Conservation (phyloP, 2,888 invertebrate genomes). For the Oxyteleia sp. region DNA sequence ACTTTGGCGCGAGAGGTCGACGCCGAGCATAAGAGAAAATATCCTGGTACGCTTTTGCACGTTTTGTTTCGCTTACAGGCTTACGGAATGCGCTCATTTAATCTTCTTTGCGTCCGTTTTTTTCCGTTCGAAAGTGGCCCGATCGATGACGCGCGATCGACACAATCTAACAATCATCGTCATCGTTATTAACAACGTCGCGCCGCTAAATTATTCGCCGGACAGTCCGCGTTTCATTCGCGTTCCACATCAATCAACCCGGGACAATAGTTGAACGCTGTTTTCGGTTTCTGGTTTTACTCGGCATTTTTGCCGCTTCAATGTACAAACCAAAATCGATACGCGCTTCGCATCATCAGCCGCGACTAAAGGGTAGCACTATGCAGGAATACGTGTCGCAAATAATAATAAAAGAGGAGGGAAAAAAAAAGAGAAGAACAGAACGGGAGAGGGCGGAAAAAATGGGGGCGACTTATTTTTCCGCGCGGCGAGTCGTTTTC, state of each 20-base stretch:
- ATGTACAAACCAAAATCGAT: conserved; percentile 78
- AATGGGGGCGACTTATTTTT: conserved; percentile 2
- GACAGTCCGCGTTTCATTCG: conserved; percentile 30
- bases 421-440: no score
- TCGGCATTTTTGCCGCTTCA: conserved; percentile 75
- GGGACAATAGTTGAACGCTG: conserved; percentile 52
- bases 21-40: conserved; percentile 90
- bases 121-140: conserved; percentile 1
- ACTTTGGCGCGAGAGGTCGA: conserved; percentile 89
- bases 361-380: conserved; percentile 66
- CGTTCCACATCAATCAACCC: conserved; percentile 48
- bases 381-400: conserved; percentile 47
- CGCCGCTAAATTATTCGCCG: conserved; percentile 29
- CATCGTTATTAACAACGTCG: conserved; percentile 19
- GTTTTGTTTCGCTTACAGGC: conserved; percentile 39
- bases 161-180: conserved; percentile 7
- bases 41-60: conserved; percentile 88
- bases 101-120: conserved; percentile 23
- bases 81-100: conserved; percentile 39
- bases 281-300: conserved; percentile 68
- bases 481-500: conserved; percentile 26
- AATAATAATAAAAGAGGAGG: conserved; percentile 34
- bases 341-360: conserved; percentile 74
- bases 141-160: conserved; percentile 31
- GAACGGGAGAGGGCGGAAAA: no score